Evolutionary conservation across 1,140 invertebrate species (phyloP), one percentile per base, ranked within the genome.

Genomic region (Drosophila suzukii): DNA sequence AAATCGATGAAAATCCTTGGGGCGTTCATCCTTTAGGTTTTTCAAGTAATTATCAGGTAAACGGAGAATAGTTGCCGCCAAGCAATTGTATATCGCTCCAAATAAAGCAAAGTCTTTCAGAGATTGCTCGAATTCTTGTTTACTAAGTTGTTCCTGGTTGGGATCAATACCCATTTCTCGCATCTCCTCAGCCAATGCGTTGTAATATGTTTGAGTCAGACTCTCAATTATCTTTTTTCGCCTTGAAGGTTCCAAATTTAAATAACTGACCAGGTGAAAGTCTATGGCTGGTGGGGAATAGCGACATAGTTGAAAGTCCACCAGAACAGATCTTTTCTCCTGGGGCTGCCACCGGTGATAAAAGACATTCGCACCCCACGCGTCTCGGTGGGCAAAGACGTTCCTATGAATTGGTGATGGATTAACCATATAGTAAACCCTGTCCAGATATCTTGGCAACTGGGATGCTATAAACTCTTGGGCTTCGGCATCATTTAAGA

Each of bases 341-440:
- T 38, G 93, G 15, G 58, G 93, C 5, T 55, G 41, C 0, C 55
- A 83, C 57, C 94, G 94, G 72, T 93, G 94, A 78, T 94, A 95
- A 71, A 95, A 91, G 0, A 95, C 75, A 76, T 95, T 95, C 41
- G 94, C 95, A 20, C 93, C 93, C 95, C 95, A 95, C 5, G 94
- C 88, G 91, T 96, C 94, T 0, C 93, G 93, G 82, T 95, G 95
- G 41, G 93, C 93, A 7, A 95, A 90, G 0, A 95, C 94, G 66
- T 94, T 95, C 2, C 84, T 73, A 60, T 92, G 86, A 6, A 75
- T 47, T 5, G 92, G 91, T 0, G 74, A 92, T 0, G 89, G 71
- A 47, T 92, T 92, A 4, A 79, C 59, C 32, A 93, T 93, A 0
- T 79, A 85, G 41, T 90, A 83, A 0, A 91, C 66, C 0, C 74